Conservation (phyloP, 2,113 vertebrate species). For the Anolis carolinensis region DNA sequence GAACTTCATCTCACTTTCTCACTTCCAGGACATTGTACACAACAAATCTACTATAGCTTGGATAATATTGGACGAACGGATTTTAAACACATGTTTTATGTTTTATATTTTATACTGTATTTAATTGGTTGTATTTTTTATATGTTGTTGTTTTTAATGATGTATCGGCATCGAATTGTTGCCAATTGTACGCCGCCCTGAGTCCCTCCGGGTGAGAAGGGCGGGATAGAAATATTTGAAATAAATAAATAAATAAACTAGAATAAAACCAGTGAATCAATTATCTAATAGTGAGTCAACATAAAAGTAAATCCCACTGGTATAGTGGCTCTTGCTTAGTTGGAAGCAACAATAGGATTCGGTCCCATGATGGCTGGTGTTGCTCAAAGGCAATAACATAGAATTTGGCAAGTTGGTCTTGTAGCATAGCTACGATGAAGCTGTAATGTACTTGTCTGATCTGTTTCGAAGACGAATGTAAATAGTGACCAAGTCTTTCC, state of each 20-base stretch:
- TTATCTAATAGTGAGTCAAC: too few species aligned
- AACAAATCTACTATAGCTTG: neutral
- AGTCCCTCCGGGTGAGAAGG: too few species aligned
- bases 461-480: constrained; percentile 9
- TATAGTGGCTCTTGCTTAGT: neutral
- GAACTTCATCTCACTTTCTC: constrained; percentile 32
- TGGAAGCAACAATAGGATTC: neutral
- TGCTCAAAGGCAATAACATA: constrained; percentile 51
- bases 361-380: neutral
- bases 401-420: constrained; percentile 11
- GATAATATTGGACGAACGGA: too few species aligned
- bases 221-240: too few species aligned
- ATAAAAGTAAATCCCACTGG: too few species aligned
- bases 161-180: too few species aligned
- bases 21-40: neutral
- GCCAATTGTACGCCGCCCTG: too few species aligned
- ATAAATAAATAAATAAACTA: too few species aligned
- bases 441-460: neutral
- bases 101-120: too few species aligned
- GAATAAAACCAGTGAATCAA: neutral
- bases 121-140: too few species aligned
- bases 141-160: too few species aligned
- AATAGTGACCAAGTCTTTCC: constrained; percentile 22
- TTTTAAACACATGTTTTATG: too few species aligned
- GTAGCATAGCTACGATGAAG: neutral